phyloP scores from a whole-genome alignment of 2,113 vertebrate species.

The Dendrocopos noguchii region DNA sequence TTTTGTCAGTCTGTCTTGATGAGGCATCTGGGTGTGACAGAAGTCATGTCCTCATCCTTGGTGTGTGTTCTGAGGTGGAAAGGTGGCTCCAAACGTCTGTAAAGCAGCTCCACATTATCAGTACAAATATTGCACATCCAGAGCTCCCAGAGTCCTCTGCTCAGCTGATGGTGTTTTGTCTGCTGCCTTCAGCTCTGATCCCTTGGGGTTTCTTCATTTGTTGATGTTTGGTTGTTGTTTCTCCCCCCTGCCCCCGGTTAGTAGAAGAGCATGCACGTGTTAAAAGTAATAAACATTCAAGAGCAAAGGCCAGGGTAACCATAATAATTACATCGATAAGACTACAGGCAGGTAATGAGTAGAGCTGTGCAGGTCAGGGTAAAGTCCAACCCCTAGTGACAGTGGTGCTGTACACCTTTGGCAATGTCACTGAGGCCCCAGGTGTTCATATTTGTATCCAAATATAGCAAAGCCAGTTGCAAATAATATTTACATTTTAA shows the following conservation, averaged over 20 bases:
- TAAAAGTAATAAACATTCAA: slow-evolving; percentile 35
- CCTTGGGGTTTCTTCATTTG: neutral
- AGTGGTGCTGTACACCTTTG: slow-evolving; percentile 63
- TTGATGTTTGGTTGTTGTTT: neutral
- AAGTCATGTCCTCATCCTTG: neutral
- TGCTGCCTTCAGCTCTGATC: slow-evolving; percentile 10
- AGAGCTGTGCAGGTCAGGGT: slow-evolving; percentile 52
- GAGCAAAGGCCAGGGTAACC: slow-evolving; percentile 44
- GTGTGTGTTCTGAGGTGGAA: neutral
- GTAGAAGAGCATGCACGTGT: slow-evolving; percentile 9
- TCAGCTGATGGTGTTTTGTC: neutral
- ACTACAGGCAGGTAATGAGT: neutral
- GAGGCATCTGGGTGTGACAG: neutral
- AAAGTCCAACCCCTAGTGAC: slow-evolving; percentile 58
- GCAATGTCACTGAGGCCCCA: slow-evolving; percentile 15
- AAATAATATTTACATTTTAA: slow-evolving; percentile 74
- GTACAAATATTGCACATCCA: neutral
- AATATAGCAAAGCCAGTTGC: slow-evolving; percentile 60
- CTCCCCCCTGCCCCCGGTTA: neutral
- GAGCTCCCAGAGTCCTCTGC: neutral
- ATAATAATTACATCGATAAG: neutral
- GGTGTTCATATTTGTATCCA: slow-evolving; percentile 52
- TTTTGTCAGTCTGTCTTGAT: neutral
- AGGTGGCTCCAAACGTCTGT: neutral
- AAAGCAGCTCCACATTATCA: neutral